Conservation (phyloP, 2,888 invertebrate species). For the Allygus modestus region DNA sequence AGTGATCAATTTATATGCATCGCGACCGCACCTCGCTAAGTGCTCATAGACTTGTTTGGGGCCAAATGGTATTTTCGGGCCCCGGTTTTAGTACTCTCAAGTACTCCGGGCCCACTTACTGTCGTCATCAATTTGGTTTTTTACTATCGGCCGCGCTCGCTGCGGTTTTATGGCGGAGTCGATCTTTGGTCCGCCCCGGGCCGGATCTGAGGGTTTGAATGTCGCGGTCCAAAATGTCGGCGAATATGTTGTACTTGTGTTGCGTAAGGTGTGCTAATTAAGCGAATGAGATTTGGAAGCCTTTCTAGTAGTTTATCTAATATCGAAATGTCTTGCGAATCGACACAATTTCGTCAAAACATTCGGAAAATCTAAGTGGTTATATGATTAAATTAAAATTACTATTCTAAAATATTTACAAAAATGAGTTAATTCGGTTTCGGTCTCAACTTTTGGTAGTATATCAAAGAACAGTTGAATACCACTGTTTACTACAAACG, state of each 20-base stretch:
- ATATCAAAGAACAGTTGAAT: too few relatives aligned
- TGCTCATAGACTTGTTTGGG: constrained; percentile 50
- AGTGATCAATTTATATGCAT: constrained; percentile 63
- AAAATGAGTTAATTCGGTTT: too few relatives aligned
- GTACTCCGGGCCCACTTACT: constrained; percentile 49
- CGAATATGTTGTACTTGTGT: not conserved
- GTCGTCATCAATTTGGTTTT: constrained; percentile 55
- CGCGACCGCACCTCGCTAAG: constrained; percentile 56
- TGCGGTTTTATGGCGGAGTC: constrained; percentile 46
- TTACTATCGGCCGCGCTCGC: constrained; percentile 27
- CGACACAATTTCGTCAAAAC: too few relatives aligned
- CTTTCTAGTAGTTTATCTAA: too few relatives aligned
- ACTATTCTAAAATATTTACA: too few relatives aligned
- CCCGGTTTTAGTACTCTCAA: constrained; percentile 29
- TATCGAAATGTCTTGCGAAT: too few relatives aligned
- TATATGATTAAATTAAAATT: too few relatives aligned
- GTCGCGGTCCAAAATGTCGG: not conserved
- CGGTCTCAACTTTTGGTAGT: too few relatives aligned
- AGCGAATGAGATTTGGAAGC: too few relatives aligned
- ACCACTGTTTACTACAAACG: too few relatives aligned
- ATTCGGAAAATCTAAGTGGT: too few relatives aligned
- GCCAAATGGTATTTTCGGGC: constrained; percentile 50
- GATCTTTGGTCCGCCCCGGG: constrained; percentile 14
- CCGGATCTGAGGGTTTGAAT: not conserved
- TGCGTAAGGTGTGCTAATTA: too few relatives aligned